Base-by-base conservation (phyloP, 2,113 vertebrate genomes). In the Sinocyclocheilus rhinocerous region DNA sequence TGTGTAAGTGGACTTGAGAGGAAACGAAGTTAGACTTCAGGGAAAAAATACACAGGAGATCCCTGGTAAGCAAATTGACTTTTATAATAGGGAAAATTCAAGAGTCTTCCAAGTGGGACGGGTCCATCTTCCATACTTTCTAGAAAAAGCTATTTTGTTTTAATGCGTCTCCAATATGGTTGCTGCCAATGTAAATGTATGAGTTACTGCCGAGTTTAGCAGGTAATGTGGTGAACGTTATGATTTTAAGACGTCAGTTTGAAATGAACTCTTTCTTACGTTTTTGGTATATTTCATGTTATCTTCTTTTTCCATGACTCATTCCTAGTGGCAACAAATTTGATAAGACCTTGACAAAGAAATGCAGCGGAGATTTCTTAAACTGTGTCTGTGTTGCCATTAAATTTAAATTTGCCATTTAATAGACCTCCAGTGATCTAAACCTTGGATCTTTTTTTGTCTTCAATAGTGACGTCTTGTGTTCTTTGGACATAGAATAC, bases 1-100 rank as follows among this genome's bases (percentile, higher is more conserved):
- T 76, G 88, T 79, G 42, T 76, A 79, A 75, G 81, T 90, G 81
- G 86, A 89, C 86, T 89, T 86, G 65, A 84, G 83, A 78, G 87
- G 89, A 90, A 91, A 88, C 85, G 10, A 81, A 86, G 69, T 87
- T 88, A 67, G 89, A 89, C 88, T 89, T 88, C 26, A 79, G 87
- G 85, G 87, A 83, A 86, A 88, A 87, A 86, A 84, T 75, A 85
- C 81, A 86, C 86, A 85, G 59, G 84, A 87, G 86, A 84, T 81
- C 50, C 76, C 75, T 85, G 73, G 48, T 85, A 84, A 85, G 75
- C 83, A 88, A 88, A 87, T 87, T 81, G 69, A 86, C 39, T 73
- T 88, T 86, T 88, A 86, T 73, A 84, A 87, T 79, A 69, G 82
- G 88, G 86, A 90, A 90, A 89, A 89, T 86, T 84, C 59, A 33